Conservation (phyloP, 2,797 vertebrate genomes). For the Hyperoplus lanceolatus region DNA sequence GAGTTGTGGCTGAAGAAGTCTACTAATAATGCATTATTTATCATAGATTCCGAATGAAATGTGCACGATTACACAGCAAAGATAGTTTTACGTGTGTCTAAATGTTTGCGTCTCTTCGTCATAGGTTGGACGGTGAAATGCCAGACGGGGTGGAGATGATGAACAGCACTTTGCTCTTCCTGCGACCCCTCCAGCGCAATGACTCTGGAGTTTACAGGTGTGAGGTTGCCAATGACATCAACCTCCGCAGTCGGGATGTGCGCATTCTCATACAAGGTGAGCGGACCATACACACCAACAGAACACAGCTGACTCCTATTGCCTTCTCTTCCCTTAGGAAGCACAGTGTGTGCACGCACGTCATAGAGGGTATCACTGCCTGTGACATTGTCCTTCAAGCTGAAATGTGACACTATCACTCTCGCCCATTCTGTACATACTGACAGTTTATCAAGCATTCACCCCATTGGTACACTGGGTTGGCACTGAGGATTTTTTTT, state of each 20-base stretch:
- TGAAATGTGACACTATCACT: slow-evolving; percentile 76
- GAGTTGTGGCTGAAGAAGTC: background rate
- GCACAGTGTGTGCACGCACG: slow-evolving; percentile 47
- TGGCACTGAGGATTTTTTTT: slow-evolving; percentile 48
- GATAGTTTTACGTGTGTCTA: slow-evolving; percentile 8
- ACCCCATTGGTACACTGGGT: slow-evolving; percentile 17
- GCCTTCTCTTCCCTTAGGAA: slow-evolving; percentile 61
- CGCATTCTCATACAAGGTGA: slow-evolving; percentile 95
- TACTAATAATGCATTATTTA: background rate
- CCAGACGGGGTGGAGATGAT: slow-evolving; percentile 90
- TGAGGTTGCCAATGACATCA: slow-evolving; percentile 94
- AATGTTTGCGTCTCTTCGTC: slow-evolving; percentile 46
- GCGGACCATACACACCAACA: slow-evolving; percentile 53
- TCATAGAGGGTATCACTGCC: slow-evolving; percentile 67
- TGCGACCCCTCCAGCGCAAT: slow-evolving; percentile 91
- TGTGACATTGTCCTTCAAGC: slow-evolving; percentile 76
- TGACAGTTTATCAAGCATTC: slow-evolving; percentile 48
- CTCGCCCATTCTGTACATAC: slow-evolving; percentile 41
- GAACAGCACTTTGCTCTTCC: slow-evolving; percentile 95
- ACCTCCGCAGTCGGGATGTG: slow-evolving; percentile 92
- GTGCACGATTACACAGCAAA: background rate
- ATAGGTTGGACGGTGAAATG: slow-evolving; percentile 94
- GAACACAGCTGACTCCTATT: slow-evolving; percentile 68
- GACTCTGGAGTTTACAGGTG: slow-evolving; percentile 96
- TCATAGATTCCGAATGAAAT: background rate